Evolutionary conservation across 2,113 vertebrate species (phyloP).

Genomic region (Silurus asotus): DNA sequence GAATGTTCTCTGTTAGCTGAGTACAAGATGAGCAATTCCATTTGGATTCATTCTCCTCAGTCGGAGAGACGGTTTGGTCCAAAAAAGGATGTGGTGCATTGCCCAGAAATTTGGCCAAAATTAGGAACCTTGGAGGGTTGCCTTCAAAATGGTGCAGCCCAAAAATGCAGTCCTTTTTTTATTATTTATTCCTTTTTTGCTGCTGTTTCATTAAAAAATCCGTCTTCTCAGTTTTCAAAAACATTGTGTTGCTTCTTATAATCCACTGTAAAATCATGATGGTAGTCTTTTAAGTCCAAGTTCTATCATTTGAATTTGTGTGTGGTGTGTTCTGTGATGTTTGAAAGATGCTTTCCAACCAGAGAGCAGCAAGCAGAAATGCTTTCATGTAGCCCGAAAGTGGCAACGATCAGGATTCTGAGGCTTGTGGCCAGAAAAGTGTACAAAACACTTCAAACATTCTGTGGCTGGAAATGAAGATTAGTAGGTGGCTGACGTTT

Average conservation of each 20-base stretch:
- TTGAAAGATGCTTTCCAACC: not conserved
- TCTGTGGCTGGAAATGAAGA: not conserved
- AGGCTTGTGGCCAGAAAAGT: not conserved
- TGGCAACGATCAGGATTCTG: not conserved
- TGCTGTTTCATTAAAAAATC: not conserved
- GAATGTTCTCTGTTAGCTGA: not conserved
- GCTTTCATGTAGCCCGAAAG: not conserved
- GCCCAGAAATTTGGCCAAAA: not conserved
- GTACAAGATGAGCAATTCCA: slow-evolving; percentile 1
- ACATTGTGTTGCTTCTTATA: not conserved
- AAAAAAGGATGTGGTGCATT: not conserved
- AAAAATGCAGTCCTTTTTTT: not conserved
- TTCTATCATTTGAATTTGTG: not conserved
- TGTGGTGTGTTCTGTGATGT: not conserved
- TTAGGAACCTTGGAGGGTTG: not conserved
- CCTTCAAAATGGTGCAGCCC: not conserved
- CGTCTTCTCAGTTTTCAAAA: not conserved
- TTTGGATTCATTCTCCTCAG: not conserved
- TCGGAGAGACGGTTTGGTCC: not conserved
- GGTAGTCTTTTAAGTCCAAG: not conserved
- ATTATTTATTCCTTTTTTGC: not conserved
- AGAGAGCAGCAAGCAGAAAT: not conserved
- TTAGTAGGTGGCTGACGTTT: not conserved
- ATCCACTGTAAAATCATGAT: not conserved
- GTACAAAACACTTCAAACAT: not conserved